Evolutionary conservation across 2,888 invertebrate species (phyloP), one percentile per base, ranked within the genome.

Genomic region (Ptychoptera albimana): DNA sequence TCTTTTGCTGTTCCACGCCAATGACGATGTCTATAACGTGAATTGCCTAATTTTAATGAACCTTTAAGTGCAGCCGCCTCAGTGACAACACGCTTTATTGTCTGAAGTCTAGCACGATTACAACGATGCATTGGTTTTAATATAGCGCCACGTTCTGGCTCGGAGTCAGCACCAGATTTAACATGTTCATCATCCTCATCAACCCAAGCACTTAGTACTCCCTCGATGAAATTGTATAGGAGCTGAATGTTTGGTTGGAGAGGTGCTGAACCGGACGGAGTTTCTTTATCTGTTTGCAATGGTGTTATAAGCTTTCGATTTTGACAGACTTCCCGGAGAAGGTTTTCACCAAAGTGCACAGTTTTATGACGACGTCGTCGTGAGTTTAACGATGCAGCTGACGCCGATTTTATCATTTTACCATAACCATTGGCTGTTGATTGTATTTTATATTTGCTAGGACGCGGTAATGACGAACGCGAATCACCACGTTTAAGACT

Each of bases 1-100:
- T 82, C 81, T 63, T 84, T 84, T 45, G 86, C 82, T 37, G 85
- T 81, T 50, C 83, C 79, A 57, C 86, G 82, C 79, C 84, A 86
- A 65, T 88, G 87, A 55, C 82, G 76, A 62, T 88, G 87, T 39
- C 80, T 72, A 61, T 75, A 81, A 51, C 80, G 69, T 40, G 80
- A 71, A 57, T 78, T 80, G 39, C 81, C 81, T 52, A 81, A 66
- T 52, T 77, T 70, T 49, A 74, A 69, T 7, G 78, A 74, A 23
- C 79, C 80, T 44, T 73, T 73, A 48, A 81, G 60, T 53, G 76
- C 75, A n/a, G 79, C 74, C 32, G 80, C 81, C 58, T 81, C 80
- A 51, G 72, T 72, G 31, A 78, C 80, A 49, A 82, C 72, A 31
- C 80, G 71, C 43, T 77, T 68, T 51, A 81, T 79, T 55, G 79